A percentile compares a stretch with the other conserved stretches of the same genome.
These are phyloP conservation scores for Acanthopleura granulata DNA, from an alignment of 2,888 invertebrate genomes.

Conservation along the genomic window DNA sequence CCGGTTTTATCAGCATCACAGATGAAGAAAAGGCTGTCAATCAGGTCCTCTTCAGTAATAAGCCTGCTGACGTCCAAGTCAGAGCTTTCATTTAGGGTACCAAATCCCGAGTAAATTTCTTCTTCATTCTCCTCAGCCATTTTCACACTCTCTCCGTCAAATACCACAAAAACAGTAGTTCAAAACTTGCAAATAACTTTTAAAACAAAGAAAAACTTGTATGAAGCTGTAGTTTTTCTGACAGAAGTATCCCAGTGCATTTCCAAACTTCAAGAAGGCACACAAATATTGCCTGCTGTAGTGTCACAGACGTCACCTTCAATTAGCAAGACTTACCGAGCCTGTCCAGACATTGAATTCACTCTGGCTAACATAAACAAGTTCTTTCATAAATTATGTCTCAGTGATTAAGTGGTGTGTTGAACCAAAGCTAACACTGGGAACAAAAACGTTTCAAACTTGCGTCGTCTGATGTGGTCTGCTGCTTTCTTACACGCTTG, in stretches of 20 bases:
- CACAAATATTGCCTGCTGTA: no score
- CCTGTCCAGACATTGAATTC: no score
- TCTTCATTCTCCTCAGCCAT: neutral
- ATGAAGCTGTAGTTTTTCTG: neutral
- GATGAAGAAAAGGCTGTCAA: conserved; percentile 48
- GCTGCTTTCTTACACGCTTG: no score
- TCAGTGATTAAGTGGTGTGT: no score
- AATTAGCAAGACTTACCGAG: no score
- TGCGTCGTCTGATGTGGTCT: no score
- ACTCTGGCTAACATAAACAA: no score
- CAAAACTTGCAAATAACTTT: neutral
- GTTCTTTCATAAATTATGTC: no score
- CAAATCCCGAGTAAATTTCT: conserved; percentile 11
- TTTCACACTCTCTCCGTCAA: neutral
- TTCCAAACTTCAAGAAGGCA: neutral
- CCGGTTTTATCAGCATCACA: conserved; percentile 48
- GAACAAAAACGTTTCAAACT: no score
- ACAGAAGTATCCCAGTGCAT: conserved; percentile 6
- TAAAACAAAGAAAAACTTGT: neutral
- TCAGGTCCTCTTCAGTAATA: conserved; percentile 42
- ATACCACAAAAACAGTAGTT: neutral
- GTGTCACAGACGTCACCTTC: no score
- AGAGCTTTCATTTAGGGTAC: neutral
- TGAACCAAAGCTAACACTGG: no score
- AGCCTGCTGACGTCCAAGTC: conserved; percentile 23